Conservation (phyloP, 2,113 vertebrate genomes). For the Phainopepla nitens region DNA sequence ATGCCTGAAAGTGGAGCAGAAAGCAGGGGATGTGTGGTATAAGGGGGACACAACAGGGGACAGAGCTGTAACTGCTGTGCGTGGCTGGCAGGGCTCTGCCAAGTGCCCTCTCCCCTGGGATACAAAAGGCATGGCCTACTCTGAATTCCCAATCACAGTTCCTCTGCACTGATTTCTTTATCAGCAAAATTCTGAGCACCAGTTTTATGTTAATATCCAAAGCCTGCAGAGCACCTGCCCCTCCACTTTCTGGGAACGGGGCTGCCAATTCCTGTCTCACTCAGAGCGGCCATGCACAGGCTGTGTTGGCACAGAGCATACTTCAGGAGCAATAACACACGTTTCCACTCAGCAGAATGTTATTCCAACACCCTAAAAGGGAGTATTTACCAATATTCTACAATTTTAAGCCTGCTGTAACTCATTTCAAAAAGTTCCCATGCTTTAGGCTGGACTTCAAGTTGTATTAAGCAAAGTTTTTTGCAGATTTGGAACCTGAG, state of each 20-base stretch:
- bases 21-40: rapidly evolving
- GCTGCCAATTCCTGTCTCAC: neutral
- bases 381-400: neutral
- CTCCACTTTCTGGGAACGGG: rapidly evolving
- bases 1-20: too few relatives aligned
- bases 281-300: rapidly evolving
- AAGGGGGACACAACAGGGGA: neutral
- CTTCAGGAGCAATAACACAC: neutral
- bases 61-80: neutral
- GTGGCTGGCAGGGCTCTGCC: neutral
- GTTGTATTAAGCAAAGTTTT: neutral
- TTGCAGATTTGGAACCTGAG: neutral
- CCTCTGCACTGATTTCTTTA: neutral
- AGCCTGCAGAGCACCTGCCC: neutral
- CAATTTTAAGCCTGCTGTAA: neutral
- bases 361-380: neutral
- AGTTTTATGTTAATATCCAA: neutral
- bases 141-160: rapidly evolving
- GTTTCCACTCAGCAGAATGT: neutral
- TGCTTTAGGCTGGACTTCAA: neutral
- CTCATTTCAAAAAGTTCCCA: neutral
- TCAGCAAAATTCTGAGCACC: neutral
- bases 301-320: neutral
- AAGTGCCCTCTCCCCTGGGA: neutral
- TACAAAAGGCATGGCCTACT: rapidly evolving